Conservation (phyloP, 2,797 vertebrate genomes). For the Typhlichthys subterraneus region DNA sequence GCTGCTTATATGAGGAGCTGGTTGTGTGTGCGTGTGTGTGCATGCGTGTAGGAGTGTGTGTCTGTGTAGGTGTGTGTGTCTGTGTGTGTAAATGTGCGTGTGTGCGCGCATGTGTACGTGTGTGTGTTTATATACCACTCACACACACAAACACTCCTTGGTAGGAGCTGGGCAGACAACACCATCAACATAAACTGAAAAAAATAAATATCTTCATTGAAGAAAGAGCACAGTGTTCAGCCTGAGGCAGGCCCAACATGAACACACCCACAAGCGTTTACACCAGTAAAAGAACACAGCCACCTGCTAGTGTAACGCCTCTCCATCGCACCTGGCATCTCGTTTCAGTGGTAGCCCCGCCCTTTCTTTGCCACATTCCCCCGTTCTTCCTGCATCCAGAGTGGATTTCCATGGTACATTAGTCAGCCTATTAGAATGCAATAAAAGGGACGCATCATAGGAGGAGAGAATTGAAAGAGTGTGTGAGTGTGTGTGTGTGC, state of each 20-base stretch:
- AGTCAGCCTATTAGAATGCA: conserved; percentile 98
- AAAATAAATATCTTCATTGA: conserved; percentile 52
- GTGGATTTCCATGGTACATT: conserved; percentile 99
- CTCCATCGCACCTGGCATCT: conserved; percentile 22
- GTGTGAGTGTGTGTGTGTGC: conserved; percentile 18
- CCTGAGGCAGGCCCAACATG: neutral
- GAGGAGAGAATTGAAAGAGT: conserved; percentile 42
- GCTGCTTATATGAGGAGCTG: conserved; percentile 77
- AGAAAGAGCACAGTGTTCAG: conserved; percentile 55
- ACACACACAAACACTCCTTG: too few species aligned
- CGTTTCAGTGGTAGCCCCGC: conserved; percentile 32
- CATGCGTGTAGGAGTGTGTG: conserved; percentile 25
- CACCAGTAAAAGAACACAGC: neutral
- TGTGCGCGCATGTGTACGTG: neutral
- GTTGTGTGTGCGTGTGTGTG: conserved; percentile 25
- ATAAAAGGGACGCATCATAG: conserved; percentile 90
- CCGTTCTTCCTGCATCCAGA: conserved; percentile 80
- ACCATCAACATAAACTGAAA: conserved; percentile 32
- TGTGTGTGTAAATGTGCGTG: neutral
- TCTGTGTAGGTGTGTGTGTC: conserved; percentile 21
- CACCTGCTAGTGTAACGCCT: neutral
- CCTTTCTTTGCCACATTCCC: conserved; percentile 44
- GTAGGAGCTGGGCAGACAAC: conserved; percentile 14
- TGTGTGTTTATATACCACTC: too few species aligned
- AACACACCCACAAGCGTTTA: neutral